A percentile compares a stretch with the other conserved stretches of the same genome.
These are phyloP conservation scores for Papilio machaon DNA, from an alignment of 1,140 invertebrate species.

Conservation along the genomic window DNA sequence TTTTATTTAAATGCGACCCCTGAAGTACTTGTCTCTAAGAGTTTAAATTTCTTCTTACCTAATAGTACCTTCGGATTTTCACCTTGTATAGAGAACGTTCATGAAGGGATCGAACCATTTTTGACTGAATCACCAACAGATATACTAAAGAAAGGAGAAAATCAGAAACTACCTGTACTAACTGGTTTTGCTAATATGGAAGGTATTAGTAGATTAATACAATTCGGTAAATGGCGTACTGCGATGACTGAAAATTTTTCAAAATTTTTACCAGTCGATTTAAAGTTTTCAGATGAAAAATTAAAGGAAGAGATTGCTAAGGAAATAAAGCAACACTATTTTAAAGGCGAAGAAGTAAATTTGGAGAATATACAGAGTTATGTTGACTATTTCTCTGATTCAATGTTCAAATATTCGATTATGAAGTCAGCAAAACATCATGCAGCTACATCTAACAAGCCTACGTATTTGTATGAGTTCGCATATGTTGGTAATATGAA, in stretches of 20 bases:
- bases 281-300: slow-evolving; percentile 59
- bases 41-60: slow-evolving; percentile 69
- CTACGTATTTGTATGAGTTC: slow-evolving; percentile 72
- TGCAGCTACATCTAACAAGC: slow-evolving; percentile 49
- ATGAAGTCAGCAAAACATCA: slow-evolving; percentile 68
- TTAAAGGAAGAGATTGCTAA: slow-evolving; percentile 53
- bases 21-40: slow-evolving; percentile 53
- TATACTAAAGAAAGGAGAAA: slow-evolving; percentile 57
- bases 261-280: slow-evolving; percentile 68
- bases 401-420: slow-evolving; percentile 73
- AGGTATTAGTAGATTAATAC: slow-evolving; percentile 67
- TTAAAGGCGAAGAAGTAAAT: slow-evolving; percentile 61
- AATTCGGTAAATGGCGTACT: slow-evolving; percentile 70
- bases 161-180: slow-evolving; percentile 60
- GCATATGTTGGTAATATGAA: slow-evolving; percentile 70
- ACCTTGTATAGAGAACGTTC: slow-evolving; percentile 69
- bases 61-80: slow-evolving; percentile 76
- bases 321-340: slow-evolving; percentile 64
- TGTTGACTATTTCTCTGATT: slow-evolving; percentile 72
- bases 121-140: slow-evolving; percentile 69
- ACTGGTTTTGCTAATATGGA: slow-evolving; percentile 75
- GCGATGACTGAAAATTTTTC: slow-evolving; percentile 69
- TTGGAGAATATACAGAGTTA: slow-evolving; percentile 58
- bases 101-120: slow-evolving; percentile 61
- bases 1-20: slow-evolving; percentile 66